A percentile compares a stretch with the other conserved stretches of the same genome.
These are phyloP conservation scores for Melanophora roralis DNA, from an alignment of 2,888 invertebrate species.

Conservation along the genomic window DNA sequence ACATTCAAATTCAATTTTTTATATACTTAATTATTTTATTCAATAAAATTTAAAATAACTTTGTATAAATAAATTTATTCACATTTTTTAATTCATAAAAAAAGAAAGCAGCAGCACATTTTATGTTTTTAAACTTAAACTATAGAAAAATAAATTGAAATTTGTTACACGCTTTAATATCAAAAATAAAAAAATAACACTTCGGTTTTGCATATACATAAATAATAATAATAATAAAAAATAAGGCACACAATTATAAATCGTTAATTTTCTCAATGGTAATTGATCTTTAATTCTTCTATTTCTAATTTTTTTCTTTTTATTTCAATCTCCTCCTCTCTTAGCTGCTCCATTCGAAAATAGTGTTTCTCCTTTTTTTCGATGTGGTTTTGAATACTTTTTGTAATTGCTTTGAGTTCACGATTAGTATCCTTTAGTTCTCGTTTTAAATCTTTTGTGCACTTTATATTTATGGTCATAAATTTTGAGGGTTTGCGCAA, in stretches of 20 bases:
- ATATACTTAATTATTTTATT: neutral
- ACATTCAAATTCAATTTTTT: neutral
- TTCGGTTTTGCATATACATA: no score
- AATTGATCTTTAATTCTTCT: slow-evolving; percentile 1
- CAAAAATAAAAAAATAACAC: neutral
- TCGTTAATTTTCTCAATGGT: neutral
- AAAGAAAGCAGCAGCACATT: neutral
- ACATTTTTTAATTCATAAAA: neutral
- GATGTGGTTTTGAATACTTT: neutral
- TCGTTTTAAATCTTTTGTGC: neutral
- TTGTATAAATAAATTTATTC: neutral
- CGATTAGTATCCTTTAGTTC: neutral
- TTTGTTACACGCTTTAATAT: neutral
- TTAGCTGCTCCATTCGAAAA: slow-evolving; percentile 15
- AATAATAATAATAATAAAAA: no score
- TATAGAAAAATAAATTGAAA: neutral
- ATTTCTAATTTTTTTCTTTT: slow-evolving; percentile 18
- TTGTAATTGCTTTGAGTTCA: slow-evolving; percentile 20
- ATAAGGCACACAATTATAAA: neutral
- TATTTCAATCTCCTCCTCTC: slow-evolving; percentile 15
- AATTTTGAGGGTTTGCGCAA: slow-evolving; percentile 13
- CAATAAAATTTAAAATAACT: no score
- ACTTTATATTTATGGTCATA: slow-evolving; percentile 8
- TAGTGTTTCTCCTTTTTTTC: neutral
- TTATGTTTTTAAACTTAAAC: neutral